Evolutionary conservation across 2,797 vertebrate genomes (phyloP), one percentile per base, ranked within the genome.

Genomic region (Parauchenoglanis ngamensis): DNA sequence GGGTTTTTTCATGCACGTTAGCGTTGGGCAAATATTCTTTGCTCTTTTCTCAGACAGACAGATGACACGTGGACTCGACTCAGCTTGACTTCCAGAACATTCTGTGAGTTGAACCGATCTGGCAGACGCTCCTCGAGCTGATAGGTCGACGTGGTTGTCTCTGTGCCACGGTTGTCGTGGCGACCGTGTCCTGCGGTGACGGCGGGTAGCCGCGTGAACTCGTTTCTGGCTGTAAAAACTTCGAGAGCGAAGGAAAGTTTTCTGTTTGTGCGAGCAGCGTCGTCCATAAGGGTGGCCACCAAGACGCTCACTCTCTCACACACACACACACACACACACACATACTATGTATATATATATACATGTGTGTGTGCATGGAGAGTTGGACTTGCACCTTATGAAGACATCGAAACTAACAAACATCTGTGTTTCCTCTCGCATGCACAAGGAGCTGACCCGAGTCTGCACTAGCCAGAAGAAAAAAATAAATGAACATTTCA

Each of bases 131-230:
- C 86, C 87, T 61, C 82, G 70, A 88, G 77, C 85, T 85, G 88
- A 87, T 87, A 87, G 89, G 87, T 87, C 85, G 90, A 84, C 79
- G 46, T 83, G 80, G 83, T 88, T 87, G 88, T 88, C 85, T 7
- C 57, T 31, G 77, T 87, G 87, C 91, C 90, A 91, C 83, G 82
- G 90, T 90, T 90, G 88, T 86, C 88, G 86, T 90, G 89, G 90
- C 73, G 84, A 86, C 84, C 28, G 75, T 84, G 86, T 88, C 89
- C 90, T 84, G 82, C 79, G 63, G 89, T 85, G 88, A 90, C 85
- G 89, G 86, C 88, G 84, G 84, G 87, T 76, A 49, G 87, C 86
- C 87, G 90, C 87, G 86, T 88, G 86, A 90, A 89, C 90, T 89
- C 88, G 89, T 89, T 90, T 91, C 75, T 89, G 90, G 90, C 88